Base-by-base conservation (phyloP, 2,888 invertebrate genomes). In the Clepsis dumicolana region DNA sequence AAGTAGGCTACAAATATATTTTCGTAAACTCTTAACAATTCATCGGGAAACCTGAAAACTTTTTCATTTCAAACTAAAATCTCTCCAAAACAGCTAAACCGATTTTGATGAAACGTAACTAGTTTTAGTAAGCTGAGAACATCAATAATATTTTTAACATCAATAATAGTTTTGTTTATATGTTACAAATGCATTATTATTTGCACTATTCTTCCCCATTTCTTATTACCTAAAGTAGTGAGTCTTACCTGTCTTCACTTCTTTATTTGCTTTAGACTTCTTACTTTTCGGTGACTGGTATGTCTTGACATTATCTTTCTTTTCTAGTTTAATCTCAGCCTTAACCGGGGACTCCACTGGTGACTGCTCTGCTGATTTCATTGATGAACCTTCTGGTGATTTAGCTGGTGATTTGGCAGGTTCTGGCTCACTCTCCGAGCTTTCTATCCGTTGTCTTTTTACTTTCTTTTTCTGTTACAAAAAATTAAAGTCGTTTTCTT, bases 361-460 rank as follows among this genome's bases (percentile, higher is more conserved):
- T 21, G 76, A 70, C n/a, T 75, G 70, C 8, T 70, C 63, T 10
- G 70, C 41, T 56, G 61, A 62, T n/a, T 70, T 70, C n/a, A 25
- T 5, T 25, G 72, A 44, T 27, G 74, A 53, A 54, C 54, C 41
- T 2, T 7, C 57, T 16, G 71, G 56, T 8, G 48, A 48, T 71
- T 72, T 56, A 65, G 64, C 53, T 35, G 57, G 48, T 48, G 65
- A 66, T 72, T 72, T 56, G 65, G 64, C 56, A 14, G 71, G 59
- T 12, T 85, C 86, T 0, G 83, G 50, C 65, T 93, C 93, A 78
- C 91, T 91, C 10, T 79, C 85, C 0, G 91, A 90, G 60, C 92
- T 93, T 41, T 89, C 88, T 73, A 91, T 90, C 21, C 91, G 77
- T 70, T 85, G 88, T 0, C 91, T 84, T 80, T 93, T 93, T 8